A percentile compares a stretch with the other conserved stretches of the same genome.
Conservation (phyloP, 2,797 vertebrate species). For the Pterois miles region DNA sequence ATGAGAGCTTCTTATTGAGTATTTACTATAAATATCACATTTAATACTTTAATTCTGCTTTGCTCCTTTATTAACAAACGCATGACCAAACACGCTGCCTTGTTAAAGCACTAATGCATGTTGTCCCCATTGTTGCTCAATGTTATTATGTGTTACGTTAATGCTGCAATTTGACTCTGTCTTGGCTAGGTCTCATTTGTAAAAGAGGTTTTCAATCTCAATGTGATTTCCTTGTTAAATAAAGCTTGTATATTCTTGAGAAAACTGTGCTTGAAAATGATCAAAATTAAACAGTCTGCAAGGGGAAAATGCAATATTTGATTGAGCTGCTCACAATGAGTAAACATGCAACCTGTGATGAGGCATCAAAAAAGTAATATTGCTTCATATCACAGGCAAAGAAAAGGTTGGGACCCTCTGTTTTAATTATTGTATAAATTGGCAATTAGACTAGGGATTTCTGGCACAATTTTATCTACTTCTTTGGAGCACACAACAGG, state of each 20-base stretch:
- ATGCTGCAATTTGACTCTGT: no score
- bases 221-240: no score
- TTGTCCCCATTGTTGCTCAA: no score
- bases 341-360: background rate
- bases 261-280: background rate
- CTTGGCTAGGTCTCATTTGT: no score
- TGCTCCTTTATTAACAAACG: background rate
- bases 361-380: background rate
- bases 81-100: no score
- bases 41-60: background rate
- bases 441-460: background rate
- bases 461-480: background rate
- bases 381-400: background rate
- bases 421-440: background rate
- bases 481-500: background rate
- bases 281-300: background rate
- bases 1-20: background rate
- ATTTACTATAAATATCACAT: background rate
- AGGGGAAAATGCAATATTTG: background rate
- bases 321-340: background rate
- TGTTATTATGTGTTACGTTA: no score
- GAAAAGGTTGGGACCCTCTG: background rate
- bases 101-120: no score
- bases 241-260: background rate
- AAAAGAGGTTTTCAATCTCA: no score